Conservation (phyloP, 1,140 invertebrate species). For the Leptopilina clavipes region DNA sequence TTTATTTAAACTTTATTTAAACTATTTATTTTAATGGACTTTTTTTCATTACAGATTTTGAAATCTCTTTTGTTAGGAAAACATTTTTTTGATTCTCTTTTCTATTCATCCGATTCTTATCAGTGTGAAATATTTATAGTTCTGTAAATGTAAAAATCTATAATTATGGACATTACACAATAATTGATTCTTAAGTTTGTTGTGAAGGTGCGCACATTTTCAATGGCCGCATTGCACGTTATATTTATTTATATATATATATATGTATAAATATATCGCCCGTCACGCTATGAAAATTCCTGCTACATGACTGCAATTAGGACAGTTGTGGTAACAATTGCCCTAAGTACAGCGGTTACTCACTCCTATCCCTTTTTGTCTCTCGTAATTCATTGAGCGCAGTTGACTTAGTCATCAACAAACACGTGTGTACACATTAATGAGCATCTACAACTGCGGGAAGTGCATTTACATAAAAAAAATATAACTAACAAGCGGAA, state of each 20-base stretch:
- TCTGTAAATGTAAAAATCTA: background rate
- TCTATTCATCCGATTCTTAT: background rate
- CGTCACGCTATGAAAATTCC: constrained; percentile 31
- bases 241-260: too few species aligned
- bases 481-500: background rate
- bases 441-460: constrained; percentile 6
- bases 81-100: background rate
- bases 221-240: background rate
- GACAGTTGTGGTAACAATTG: constrained; percentile 29
- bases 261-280: background rate
- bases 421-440: constrained; percentile 31
- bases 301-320: constrained; percentile 18
- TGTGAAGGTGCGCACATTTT: constrained; percentile 1
- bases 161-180: background rate
- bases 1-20: too few species aligned
- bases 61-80: too few species aligned
- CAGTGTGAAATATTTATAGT: constrained; percentile 13
- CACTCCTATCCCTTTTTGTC: background rate
- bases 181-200: background rate
- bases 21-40: too few species aligned
- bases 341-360: constrained; percentile 15
- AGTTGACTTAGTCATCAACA: constrained; percentile 21
- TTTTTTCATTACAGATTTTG: too few species aligned
- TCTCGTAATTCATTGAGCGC: constrained; percentile 12
- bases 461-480: constrained; percentile 26